Evolutionary conservation across 2,113 vertebrate species (phyloP).

Genomic region (Struthio camelus): DNA sequence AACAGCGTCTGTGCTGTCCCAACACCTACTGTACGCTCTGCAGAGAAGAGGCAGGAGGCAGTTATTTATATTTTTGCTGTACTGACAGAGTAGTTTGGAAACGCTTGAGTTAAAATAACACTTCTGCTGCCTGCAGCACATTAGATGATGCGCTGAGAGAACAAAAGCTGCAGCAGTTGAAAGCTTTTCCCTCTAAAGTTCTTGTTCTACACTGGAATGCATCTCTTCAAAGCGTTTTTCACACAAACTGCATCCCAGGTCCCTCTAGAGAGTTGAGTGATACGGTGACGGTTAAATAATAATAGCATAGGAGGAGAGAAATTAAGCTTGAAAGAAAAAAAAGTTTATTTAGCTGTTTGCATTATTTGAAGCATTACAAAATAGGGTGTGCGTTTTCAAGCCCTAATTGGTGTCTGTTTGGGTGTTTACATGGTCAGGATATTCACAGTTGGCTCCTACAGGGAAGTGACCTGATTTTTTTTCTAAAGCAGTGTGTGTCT

Average conservation of each 20-base stretch:
- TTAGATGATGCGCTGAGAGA: not conserved
- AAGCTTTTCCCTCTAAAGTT: not conserved
- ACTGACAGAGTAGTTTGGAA: not conserved
- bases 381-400: not conserved
- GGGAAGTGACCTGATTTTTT: not conserved
- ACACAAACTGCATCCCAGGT: not conserved
- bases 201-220: not conserved
- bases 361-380: not conserved
- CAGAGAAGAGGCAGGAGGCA: not conserved
- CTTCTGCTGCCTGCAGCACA: not conserved
- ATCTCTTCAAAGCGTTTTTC: not conserved
- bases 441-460: not conserved
- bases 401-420: not conserved
- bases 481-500: not conserved
- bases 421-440: not conserved
- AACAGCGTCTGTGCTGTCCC: not conserved
- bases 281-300: not conserved
- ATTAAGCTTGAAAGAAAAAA: not conserved
- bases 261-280: not conserved
- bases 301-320: not conserved
- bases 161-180: fast-evolving
- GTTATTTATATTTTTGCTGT: not conserved
- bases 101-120: not conserved
- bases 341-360: not conserved
- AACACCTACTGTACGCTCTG: not conserved